Evolutionary conservation across 2,888 invertebrate genomes (phyloP), one percentile per base, ranked within the genome.

Genomic region (Drosophila nigricruria): DNA sequence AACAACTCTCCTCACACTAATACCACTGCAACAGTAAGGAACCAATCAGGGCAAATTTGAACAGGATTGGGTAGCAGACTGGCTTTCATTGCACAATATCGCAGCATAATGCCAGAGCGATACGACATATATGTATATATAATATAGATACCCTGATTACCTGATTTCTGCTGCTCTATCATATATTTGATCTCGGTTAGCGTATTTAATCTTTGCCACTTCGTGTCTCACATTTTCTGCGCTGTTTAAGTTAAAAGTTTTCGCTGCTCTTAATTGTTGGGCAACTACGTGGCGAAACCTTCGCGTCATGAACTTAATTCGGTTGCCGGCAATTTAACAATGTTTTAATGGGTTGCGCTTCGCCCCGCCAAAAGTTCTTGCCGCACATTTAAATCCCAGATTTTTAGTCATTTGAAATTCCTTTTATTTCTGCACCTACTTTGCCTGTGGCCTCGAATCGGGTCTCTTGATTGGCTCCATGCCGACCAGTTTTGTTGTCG

Each of bases 311-410:
- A 70, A 77, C 72, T 49, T 57, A 53, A 72, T 64, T 47, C 59
- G 59, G 54, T 56, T 76, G 76, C 49, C 62, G 34, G 65, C 66
- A 57, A 67, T 63, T 76, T 45, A 67, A 67, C 60, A 67, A 60
- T 77, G 62, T 60, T 76, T 77, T 59, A 70, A 77, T 70, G 60
- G 53, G 20, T 27, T 25, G 38, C 27, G 38, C 14, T 32, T 16
- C 42, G 42, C 40, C 12, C 45, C 32, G 14, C 43, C 43, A 50
- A 34, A 64, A 63, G 18, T 59, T 57, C 14, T 57, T 34, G 36
- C 52, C 57, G 56, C 60, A 64, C 61, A 71, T 79, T 79, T 64
- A 75, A 71, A 47, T 64, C 53, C 53, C 61, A 65, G 68, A 61
- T 64, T 65, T 79, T 53, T 42, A 45, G 57, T 75, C 67, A 61